Evolutionary conservation across 2,797 vertebrate species (phyloP).

Genomic region (Dermochelys coriacea): DNA sequence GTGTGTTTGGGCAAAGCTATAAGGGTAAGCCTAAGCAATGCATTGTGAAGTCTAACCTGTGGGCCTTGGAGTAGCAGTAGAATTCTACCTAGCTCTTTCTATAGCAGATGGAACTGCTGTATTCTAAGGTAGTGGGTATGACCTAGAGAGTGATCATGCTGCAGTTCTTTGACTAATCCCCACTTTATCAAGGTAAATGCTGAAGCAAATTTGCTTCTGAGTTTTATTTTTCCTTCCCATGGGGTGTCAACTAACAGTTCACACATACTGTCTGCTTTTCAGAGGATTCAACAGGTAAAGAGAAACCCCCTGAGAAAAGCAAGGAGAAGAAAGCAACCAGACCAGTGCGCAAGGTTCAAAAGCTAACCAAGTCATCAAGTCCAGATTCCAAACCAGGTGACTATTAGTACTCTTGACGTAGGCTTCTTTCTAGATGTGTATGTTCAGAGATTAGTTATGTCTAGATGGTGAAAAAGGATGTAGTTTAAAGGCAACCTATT

Average conservation of each 20-base stretch:
- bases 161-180: neutral
- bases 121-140: neutral
- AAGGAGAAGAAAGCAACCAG: constrained; percentile 79
- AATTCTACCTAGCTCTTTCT: neutral
- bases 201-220: constrained; percentile 13
- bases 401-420: neutral
- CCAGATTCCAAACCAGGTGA: constrained; percentile 89
- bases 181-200: neutral
- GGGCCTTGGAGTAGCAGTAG: neutral
- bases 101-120: neutral
- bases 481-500: neutral
- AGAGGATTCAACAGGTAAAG: constrained; percentile 74
- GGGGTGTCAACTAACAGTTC: constrained; percentile 40
- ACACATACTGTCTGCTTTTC: constrained; percentile 64
- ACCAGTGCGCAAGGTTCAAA: constrained; percentile 91
- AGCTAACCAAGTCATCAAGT: constrained; percentile 81
- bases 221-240: neutral
- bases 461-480: neutral
- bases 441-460: constrained; percentile 18
- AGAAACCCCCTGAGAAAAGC: constrained; percentile 74
- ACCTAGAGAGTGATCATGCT: neutral
- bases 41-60: neutral
- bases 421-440: rapidly evolving
- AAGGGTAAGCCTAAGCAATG: neutral
- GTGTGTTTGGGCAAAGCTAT: neutral